Base-by-base conservation (phyloP, 2,797 vertebrate genomes). In the Gymnodraco acuticeps region DNA sequence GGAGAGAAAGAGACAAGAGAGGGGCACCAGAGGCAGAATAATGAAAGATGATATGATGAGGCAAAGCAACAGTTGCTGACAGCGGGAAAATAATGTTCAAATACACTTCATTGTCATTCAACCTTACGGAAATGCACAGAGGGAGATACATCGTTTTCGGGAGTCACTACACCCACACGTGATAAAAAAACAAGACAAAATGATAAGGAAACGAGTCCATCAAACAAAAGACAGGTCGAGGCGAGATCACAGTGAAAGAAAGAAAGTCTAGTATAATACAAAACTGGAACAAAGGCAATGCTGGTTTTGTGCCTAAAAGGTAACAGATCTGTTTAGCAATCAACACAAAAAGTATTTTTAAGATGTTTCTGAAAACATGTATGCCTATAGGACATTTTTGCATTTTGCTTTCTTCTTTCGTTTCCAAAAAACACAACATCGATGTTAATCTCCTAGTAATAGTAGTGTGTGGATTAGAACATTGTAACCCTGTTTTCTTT, bases 1-100 rank as follows among this genome's bases (percentile, higher is more conserved):
- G 19, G 16, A 42, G 53, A 23, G 42, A 38, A 14, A 48, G 52
- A 52, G 55, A 14, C 33, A 38, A 42, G 50, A 31, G 63, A 45
- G 31, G 20, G 53, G 41, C 16, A 59, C 15, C 5, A 16, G 31
- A 54, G 51, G 69, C n/a, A 45, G 70, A 56, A 70, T 41, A 78
- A 46, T 20, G 23, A 80, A 64, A 45, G 50, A 89, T 84, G 81
- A 27, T 61, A 54, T 23, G 48, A 64, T 64, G 69, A 82, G 75
- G 48, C 23, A 46, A 62, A 80, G 72, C 77, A 87, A 73, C 73
- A 77, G 69, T 78, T 82, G 61, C 23, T 62, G 51, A 77, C 38
- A 11, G 48, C 55, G 6, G 50, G 27, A 54, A 79, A 74, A 62
- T 2, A 75, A 64, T 2, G 17, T 75, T 82, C 41, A 70, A n/a